Evolutionary conservation across 2,888 invertebrate genomes (phyloP).

Genomic region (Criorhina ranunculi): DNA sequence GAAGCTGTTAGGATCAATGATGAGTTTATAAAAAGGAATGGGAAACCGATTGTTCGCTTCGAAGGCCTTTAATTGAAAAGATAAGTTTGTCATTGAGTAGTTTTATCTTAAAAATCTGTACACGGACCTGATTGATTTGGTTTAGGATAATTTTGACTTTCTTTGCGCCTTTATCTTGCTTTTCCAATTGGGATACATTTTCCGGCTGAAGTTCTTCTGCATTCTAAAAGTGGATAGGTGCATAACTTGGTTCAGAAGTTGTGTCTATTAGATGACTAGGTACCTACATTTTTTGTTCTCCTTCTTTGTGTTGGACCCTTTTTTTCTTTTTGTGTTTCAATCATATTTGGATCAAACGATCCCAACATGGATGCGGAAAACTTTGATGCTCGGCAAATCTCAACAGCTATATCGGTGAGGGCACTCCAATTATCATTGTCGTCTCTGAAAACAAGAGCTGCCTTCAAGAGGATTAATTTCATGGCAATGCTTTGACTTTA

Average conservation of each 20-base stretch:
- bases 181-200: constrained; percentile 84
- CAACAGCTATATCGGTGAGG: constrained; percentile 77
- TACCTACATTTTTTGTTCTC: constrained; percentile 78
- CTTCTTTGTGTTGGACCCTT: constrained; percentile 83
- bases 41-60: constrained; percentile 83
- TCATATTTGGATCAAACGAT: constrained; percentile 81
- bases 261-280: not conserved
- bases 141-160: constrained; percentile 85
- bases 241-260: no score
- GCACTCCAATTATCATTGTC: constrained; percentile 80
- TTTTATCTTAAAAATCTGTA: not conserved
- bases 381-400: constrained; percentile 76
- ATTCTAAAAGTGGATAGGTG: constrained; percentile 74
- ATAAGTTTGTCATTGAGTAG: not conserved
- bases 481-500: constrained; percentile 12
- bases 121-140: constrained; percentile 83
- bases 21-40: constrained; percentile 86
- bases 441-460: constrained; percentile 77
- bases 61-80: constrained; percentile 76
- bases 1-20: constrained; percentile 86
- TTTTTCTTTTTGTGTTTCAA: constrained; percentile 78
- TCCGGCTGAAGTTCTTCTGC: constrained; percentile 85
- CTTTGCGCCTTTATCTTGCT: constrained; percentile 86
- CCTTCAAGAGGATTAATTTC: constrained; percentile 61
- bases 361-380: constrained; percentile 81